Conservation (phyloP, 2,797 vertebrate species). For the Melanogrammus aeglefinus region DNA sequence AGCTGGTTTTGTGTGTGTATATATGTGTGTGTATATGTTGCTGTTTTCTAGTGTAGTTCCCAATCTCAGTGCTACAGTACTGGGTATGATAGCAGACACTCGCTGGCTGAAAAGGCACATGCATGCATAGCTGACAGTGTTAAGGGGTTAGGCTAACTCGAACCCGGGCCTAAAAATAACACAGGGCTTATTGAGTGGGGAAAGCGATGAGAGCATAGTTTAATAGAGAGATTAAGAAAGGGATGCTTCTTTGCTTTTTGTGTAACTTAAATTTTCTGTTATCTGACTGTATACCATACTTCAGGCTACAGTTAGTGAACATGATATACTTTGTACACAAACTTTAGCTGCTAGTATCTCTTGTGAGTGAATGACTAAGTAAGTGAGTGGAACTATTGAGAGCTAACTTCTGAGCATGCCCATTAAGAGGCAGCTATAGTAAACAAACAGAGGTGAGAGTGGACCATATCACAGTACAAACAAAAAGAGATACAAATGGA, state of each 20-base stretch:
- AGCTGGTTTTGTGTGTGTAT: not conserved
- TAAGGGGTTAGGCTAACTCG: conserved; percentile 43
- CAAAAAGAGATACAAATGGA: conserved; percentile 9
- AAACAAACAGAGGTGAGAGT: conserved; percentile 44
- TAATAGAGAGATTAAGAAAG: conserved; percentile 2
- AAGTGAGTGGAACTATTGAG: conserved; percentile 21
- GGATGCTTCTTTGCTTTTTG: not conserved
- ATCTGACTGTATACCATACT: not conserved
- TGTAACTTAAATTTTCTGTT: not conserved
- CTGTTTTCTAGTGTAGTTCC: not conserved
- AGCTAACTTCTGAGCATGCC: conserved; percentile 36
- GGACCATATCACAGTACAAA: conserved; percentile 28
- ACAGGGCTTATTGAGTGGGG: conserved; percentile 32
- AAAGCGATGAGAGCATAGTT: conserved; percentile 7
- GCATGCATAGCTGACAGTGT: conserved; percentile 55
- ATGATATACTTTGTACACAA: not conserved
- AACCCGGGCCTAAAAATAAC: conserved; percentile 63
- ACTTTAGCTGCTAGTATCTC: not conserved
- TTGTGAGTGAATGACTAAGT: not conserved
- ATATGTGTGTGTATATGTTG: conserved; percentile 15
- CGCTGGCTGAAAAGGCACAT: conserved; percentile 41
- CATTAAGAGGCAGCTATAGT: conserved; percentile 33
- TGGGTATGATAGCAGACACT: conserved; percentile 7
- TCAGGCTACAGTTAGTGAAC: not conserved
- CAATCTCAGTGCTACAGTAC: conserved; percentile 8